Evolutionary conservation across 2,797 vertebrate genomes (phyloP).

Genomic region (Phalloptychus januarius): DNA sequence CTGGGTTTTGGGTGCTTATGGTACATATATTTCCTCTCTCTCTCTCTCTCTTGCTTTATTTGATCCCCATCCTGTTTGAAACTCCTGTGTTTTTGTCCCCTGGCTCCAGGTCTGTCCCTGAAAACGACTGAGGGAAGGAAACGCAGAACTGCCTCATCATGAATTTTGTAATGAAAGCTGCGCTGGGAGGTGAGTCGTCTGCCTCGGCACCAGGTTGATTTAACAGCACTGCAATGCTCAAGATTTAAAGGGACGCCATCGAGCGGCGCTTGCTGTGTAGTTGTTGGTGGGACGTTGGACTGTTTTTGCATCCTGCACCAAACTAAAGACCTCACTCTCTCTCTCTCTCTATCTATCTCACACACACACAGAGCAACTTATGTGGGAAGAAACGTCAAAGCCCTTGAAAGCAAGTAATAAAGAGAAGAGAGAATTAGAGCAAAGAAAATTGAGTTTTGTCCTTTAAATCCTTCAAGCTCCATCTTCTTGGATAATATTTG

Average conservation of each 20-base stretch:
- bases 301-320: conserved; percentile 50
- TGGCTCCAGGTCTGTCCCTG: conserved; percentile 64
- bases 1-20: not conserved
- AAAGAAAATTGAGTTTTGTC: conserved; percentile 38
- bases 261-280: conserved; percentile 16
- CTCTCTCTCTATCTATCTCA: conserved; percentile 2
- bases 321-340: conserved; percentile 27
- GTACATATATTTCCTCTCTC: too few species aligned
- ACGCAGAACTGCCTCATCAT: conserved; percentile 84
- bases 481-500: conserved; percentile 60
- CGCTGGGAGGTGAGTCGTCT: conserved; percentile 90
- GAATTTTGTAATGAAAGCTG: conserved; percentile 98
- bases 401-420: not conserved
- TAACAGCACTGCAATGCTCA: conserved; percentile 77
- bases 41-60: conserved; percentile 22
- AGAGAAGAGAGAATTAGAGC: not conserved
- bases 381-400: conserved; percentile 8
- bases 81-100: conserved; percentile 62
- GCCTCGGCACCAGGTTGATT: conserved; percentile 63
- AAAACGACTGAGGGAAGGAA: conserved; percentile 69
- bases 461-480: conserved; percentile 65
- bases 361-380: conserved; percentile 4
- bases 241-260: conserved; percentile 62
- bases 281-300: conserved; percentile 17
- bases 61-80: conserved; percentile 13